Evolutionary conservation across 2,888 invertebrate species (phyloP).

Genomic region (Dorcus hopei): DNA sequence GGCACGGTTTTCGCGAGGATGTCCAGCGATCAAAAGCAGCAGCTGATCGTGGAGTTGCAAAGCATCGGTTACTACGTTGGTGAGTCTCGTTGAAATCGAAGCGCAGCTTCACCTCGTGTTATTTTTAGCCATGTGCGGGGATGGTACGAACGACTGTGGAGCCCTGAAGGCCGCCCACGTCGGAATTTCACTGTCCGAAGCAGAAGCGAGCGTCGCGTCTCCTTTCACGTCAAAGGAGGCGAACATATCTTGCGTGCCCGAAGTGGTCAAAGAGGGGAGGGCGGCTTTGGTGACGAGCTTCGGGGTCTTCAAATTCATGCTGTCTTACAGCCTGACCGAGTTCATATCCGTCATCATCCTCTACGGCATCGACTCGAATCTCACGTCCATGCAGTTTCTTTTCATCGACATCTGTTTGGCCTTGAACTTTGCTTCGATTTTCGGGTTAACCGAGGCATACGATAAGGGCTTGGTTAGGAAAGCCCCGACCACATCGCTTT

Average conservation of each 20-base stretch:
- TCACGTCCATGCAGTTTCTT: constrained; percentile 63
- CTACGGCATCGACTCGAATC: constrained; percentile 65
- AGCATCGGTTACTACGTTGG: constrained; percentile 84
- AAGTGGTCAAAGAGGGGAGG: constrained; percentile 81
- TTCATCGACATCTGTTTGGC: constrained; percentile 65
- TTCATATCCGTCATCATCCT: constrained; percentile 87
- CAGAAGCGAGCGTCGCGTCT: constrained; percentile 90
- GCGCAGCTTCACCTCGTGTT: neutral
- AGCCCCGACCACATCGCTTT: constrained; percentile 56
- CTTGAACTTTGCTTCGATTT: constrained; percentile 61
- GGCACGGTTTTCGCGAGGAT: constrained; percentile 92
- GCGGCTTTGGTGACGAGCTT: constrained; percentile 95
- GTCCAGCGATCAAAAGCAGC: constrained; percentile 93
- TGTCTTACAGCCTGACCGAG: constrained; percentile 89
- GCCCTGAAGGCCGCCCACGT: constrained; percentile 90
- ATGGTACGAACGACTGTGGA: constrained; percentile 96
- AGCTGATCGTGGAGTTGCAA: constrained; percentile 83
- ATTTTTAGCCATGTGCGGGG: constrained; percentile 88
- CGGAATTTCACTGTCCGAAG: constrained; percentile 86
- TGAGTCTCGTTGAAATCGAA: constrained; percentile 46
- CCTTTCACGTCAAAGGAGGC: constrained; percentile 86
- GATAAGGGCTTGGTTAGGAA: constrained; percentile 48
- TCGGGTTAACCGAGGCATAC: constrained; percentile 60
- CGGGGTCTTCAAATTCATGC: constrained; percentile 98
- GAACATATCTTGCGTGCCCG: constrained; percentile 81